Conservation (phyloP, 2,888 invertebrate genomes). For the Himalopsyche anomala region DNA sequence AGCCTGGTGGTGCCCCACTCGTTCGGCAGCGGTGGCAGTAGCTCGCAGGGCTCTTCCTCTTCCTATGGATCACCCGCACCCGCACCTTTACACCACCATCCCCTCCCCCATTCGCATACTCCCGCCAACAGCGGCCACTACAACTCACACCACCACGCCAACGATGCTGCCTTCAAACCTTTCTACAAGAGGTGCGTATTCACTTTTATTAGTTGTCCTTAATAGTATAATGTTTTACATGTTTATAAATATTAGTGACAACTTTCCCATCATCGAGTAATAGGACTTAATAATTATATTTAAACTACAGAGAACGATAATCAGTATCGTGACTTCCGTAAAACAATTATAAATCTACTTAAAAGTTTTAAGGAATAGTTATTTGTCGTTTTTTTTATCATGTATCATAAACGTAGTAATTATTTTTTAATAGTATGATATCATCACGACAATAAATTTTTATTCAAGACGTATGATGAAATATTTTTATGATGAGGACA, state of each 20-base stretch:
- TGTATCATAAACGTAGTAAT: too few species aligned
- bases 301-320: too few species aligned
- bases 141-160: slow-evolving; percentile 74
- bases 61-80: slow-evolving; percentile 76
- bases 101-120: slow-evolving; percentile 67
- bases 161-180: slow-evolving; percentile 87
- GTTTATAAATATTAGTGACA: too few species aligned
- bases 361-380: too few species aligned
- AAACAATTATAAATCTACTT: too few species aligned
- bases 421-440: too few species aligned
- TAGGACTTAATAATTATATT: too few species aligned
- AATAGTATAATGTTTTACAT: too few species aligned
- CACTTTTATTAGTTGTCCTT: too few species aligned
- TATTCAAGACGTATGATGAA: neutral
- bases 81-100: slow-evolving; percentile 71
- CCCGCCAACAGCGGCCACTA: slow-evolving; percentile 67
- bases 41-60: slow-evolving; percentile 71
- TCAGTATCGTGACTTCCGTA: too few species aligned
- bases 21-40: slow-evolving; percentile 76
- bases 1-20: slow-evolving; percentile 73
- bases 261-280: too few species aligned
- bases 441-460: slow-evolving; percentile 2
- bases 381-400: too few species aligned
- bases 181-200: slow-evolving; percentile 90
- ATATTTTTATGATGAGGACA: neutral